Percentiles rank a stretch among this genome's conserved stretches.
phyloP scores from a whole-genome alignment of 2,888 invertebrate genomes.

The Capitulum mitella region DNA sequence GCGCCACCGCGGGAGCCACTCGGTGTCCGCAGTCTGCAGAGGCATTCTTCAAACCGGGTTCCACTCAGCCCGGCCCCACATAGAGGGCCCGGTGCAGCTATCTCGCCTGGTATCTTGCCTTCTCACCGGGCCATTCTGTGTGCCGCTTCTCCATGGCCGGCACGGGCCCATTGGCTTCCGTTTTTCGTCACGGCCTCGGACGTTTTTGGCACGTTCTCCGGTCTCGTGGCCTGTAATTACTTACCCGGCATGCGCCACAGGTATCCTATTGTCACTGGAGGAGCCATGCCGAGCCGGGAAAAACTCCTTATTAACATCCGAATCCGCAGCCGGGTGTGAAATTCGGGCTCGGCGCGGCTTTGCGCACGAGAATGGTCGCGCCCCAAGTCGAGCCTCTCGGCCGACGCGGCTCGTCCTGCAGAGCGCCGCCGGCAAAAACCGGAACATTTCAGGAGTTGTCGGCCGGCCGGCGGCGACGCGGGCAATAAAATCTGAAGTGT shows the following conservation, averaged over 20 bases:
- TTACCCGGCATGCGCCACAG: constrained; percentile 13
- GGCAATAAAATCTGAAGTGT: constrained; percentile 9
- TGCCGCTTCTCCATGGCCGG: not conserved
- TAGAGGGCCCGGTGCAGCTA: not conserved
- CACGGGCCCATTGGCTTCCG: not conserved
- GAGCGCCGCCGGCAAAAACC: not conserved
- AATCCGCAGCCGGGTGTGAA: constrained; percentile 1
- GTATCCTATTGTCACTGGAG: constrained; percentile 13
- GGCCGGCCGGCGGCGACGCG: not conserved
- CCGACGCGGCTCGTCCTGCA: not conserved
- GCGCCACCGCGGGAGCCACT: no score
- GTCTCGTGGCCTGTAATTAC: constrained; percentile 12
- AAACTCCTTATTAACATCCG: constrained; percentile 15
- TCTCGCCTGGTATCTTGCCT: not conserved
- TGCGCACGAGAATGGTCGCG: no score
- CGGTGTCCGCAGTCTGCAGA: no score
- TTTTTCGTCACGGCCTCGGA: not conserved
- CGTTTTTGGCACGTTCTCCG: constrained; percentile 2
- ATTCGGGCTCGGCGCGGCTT: not conserved
- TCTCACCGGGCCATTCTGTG: not conserved
- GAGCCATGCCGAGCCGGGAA: not conserved
- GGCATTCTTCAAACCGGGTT: no score
- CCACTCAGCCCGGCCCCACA: no score
- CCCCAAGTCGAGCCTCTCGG: not conserved
- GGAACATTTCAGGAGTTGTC: not conserved